Percentiles rank a stretch among this genome's conserved stretches.
Evolutionary conservation across 2,888 invertebrate genomes (phyloP).

Genomic region (Lasiommata megera): DNA sequence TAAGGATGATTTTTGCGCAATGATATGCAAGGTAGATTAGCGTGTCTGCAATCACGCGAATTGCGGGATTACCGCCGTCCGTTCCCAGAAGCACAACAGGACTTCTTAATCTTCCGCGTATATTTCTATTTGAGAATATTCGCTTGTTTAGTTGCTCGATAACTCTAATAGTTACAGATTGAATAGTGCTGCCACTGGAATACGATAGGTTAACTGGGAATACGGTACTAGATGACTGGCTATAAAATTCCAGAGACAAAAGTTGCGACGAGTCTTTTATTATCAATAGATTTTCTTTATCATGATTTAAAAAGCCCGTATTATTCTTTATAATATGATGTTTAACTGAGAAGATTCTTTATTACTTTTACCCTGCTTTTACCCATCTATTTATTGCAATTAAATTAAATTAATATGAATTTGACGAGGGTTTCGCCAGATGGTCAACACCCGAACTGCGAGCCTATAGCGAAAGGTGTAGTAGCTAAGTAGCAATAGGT

Average conservation of each 20-base stretch:
- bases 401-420: no score
- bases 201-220: background rate
- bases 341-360: no score
- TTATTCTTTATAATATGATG: no score
- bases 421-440: no score
- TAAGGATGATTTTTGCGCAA: slow-evolving; percentile 2
- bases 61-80: slow-evolving; percentile 51
- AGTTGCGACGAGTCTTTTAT: background rate
- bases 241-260: background rate
- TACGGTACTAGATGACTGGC: background rate
- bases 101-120: slow-evolving; percentile 2
- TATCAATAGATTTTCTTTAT: no score
- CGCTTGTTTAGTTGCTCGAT: background rate
- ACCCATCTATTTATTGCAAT: no score
- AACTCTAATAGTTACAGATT: background rate
- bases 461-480: no score
- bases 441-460: no score
- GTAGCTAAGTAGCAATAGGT: no score
- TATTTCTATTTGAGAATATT: background rate
- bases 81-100: slow-evolving; percentile 48
- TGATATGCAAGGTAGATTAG: slow-evolving; percentile 8
- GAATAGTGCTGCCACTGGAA: background rate
- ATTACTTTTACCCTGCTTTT: no score
- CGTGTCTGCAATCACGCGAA: slow-evolving; percentile 32
- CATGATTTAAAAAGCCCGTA: no score